phyloP scores from a whole-genome alignment of 1,140 invertebrate genomes.

The Penaeus chinensis region DNA sequence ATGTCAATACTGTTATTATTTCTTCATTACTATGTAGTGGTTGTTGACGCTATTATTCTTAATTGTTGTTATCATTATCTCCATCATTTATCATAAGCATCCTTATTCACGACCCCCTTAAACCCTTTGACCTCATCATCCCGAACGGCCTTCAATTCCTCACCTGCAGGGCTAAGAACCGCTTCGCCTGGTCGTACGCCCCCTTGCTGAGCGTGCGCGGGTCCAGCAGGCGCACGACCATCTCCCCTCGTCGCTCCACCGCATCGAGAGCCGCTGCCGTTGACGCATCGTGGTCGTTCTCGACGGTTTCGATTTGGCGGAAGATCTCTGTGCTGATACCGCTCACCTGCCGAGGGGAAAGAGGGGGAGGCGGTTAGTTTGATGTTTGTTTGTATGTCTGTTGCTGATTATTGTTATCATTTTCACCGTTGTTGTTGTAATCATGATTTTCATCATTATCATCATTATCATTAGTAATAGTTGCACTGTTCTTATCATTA shows the following conservation, averaged over 20 bases:
- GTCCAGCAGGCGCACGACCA: conserved; percentile 92
- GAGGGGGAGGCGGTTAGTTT: neutral
- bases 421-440: no score
- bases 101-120: no score
- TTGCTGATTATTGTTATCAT: no score
- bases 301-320: conserved; percentile 94
- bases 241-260: conserved; percentile 90
- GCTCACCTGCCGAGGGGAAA: conserved; percentile 77
- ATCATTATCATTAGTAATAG: no score
- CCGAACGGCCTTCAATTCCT: conserved; percentile 23
- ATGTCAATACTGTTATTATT: no score
- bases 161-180: conserved; percentile 82
- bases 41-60: no score
- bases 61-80: no score
- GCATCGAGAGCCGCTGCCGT: conserved; percentile 90
- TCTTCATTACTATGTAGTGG: no score
- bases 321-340: conserved; percentile 96
- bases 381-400: neutral
- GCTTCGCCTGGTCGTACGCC: conserved; percentile 84
- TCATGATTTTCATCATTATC: no score
- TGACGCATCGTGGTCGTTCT: conserved; percentile 93
- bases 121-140: no score
- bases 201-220: conserved; percentile 84
- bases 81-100: no score
- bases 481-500: no score